Evolutionary conservation across 2,113 vertebrate genomes (phyloP).

Genomic region (Anser brachyrhynchus): DNA sequence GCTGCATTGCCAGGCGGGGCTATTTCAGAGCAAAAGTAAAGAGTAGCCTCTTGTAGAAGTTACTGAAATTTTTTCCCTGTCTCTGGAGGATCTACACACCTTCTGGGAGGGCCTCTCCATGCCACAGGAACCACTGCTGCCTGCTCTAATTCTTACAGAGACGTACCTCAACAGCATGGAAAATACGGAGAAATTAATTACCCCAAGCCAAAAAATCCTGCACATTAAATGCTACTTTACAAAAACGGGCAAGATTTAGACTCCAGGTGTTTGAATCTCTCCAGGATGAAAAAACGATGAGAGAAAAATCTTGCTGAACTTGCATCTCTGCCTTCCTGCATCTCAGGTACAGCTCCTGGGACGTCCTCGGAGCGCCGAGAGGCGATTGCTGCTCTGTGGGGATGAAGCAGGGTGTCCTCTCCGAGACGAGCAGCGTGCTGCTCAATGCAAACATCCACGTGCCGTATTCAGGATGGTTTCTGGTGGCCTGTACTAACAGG

Average conservation of each 20-base stretch:
- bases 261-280: not conserved
- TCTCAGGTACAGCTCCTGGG: not conserved
- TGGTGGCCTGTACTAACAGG: not conserved
- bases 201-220: not conserved
- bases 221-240: not conserved
- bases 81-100: not conserved
- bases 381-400: fast-evolving
- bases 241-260: not conserved
- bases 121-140: not conserved
- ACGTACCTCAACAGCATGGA: not conserved
- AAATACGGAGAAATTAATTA: not conserved
- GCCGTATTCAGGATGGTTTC: not conserved
- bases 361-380: fast-evolving
- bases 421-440: fast-evolving
- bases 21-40: not conserved
- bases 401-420: not conserved
- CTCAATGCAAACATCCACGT: fast-evolving
- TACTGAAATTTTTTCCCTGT: not conserved
- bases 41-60: not conserved
- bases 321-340: not conserved
- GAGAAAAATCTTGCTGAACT: not conserved
- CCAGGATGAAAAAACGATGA: not conserved
- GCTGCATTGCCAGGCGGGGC: not conserved
- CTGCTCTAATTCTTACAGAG: not conserved
- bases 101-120: not conserved